Conservation (phyloP, 2,888 invertebrate genomes). For the Heliconius charithonia region DNA sequence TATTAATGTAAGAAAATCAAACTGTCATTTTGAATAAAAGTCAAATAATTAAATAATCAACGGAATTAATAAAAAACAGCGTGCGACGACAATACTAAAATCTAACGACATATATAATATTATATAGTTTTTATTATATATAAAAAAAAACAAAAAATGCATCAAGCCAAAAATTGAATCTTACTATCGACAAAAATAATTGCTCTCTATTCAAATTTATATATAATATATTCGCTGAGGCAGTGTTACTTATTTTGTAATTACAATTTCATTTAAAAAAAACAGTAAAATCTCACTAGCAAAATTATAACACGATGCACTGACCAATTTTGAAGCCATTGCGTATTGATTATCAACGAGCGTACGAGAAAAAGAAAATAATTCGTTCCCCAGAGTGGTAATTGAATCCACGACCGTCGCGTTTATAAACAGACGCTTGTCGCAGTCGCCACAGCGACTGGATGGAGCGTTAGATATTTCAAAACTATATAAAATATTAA, state of each 20-base stretch:
- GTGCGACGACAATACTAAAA: conserved; percentile 17
- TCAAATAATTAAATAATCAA: background rate
- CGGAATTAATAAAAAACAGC: background rate
- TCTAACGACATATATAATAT: background rate
- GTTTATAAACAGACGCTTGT: no score
- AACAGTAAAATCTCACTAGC: background rate
- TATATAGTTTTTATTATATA: background rate
- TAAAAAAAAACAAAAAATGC: background rate
- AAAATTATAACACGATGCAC: background rate
- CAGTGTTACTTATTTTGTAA: background rate
- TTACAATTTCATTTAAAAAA: background rate
- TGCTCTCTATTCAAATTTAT: background rate
- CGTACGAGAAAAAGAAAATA: no score
- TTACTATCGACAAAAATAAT: background rate
- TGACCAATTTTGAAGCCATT: background rate
- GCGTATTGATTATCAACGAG: no score
- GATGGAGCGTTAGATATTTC: no score
- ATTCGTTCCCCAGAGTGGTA: no score
- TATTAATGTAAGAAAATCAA: background rate
- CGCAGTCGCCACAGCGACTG: no score
- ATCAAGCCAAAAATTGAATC: background rate
- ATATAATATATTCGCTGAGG: background rate
- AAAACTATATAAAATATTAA: no score
- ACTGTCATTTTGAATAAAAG: background rate
- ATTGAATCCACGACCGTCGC: no score